phyloP scores from a whole-genome alignment of 2,797 vertebrate genomes.

The Tiaroga cobitis region DNA sequence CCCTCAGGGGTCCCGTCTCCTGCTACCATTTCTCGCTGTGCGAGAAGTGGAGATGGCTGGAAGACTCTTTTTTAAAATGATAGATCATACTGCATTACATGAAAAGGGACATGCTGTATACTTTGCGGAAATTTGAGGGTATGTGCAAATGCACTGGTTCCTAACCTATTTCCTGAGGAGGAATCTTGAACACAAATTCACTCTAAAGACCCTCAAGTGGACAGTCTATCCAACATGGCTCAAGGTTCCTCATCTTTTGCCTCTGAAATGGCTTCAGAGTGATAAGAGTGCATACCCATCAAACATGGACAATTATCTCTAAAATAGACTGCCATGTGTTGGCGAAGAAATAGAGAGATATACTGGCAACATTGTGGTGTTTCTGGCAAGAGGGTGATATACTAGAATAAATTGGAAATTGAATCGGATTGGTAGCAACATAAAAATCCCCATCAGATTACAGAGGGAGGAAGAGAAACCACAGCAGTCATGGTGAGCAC shows the following conservation, averaged over 20 bases:
- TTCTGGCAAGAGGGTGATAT: constrained; percentile 39
- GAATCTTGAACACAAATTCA: neutral
- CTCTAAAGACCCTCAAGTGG: neutral
- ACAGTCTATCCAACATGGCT: constrained; percentile 25
- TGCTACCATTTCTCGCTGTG: constrained; percentile 61
- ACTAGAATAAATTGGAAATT: constrained; percentile 47
- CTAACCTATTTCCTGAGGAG: neutral
- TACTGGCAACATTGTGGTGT: constrained; percentile 19
- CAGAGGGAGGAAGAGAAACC: constrained; percentile 30
- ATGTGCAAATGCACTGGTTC: neutral
- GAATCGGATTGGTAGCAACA: constrained; percentile 39
- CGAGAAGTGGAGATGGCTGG: constrained; percentile 55
- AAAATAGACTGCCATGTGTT: constrained; percentile 53
- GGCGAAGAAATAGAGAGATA: constrained; percentile 39
- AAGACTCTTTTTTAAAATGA: constrained; percentile 33
- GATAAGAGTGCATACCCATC: constrained; percentile 46
- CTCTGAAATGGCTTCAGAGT: constrained; percentile 36
- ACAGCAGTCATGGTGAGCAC: constrained; percentile 46
- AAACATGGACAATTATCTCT: constrained; percentile 53
- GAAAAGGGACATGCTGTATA: constrained; percentile 11
- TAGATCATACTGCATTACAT: constrained; percentile 12
- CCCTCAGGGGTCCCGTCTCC: constrained; percentile 65
- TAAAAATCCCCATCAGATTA: constrained; percentile 53
- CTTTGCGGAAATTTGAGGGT: constrained; percentile 6
- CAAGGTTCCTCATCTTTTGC: constrained; percentile 11